Evolutionary conservation across 2,888 invertebrate genomes (phyloP).

Genomic region (Bombyx huttoni): DNA sequence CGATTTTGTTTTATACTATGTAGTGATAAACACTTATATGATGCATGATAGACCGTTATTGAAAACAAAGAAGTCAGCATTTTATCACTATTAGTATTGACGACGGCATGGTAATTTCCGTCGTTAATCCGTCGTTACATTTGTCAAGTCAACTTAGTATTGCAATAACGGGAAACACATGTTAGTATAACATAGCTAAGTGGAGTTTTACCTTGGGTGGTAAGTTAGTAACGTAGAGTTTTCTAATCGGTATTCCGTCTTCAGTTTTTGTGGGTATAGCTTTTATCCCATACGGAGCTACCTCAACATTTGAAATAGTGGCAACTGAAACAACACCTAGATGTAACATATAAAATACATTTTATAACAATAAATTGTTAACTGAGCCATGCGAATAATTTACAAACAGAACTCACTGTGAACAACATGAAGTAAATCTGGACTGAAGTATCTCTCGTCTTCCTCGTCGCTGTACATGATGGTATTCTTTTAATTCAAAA

Average conservation of each 20-base stretch:
- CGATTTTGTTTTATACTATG: too few species aligned
- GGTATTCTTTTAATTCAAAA: neutral
- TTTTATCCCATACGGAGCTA: conserved; percentile 29
- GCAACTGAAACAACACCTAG: conserved; percentile 31
- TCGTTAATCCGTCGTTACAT: too few species aligned
- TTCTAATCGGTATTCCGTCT: conserved; percentile 73
- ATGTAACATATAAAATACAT: neutral
- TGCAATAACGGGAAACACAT: neutral
- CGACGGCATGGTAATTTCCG: too few species aligned
- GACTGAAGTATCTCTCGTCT: conserved; percentile 39
- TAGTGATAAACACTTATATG: too few species aligned
- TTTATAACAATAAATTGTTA: neutral
- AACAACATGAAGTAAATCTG: conserved; percentile 44
- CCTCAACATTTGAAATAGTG: conserved; percentile 33
- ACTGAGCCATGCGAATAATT: neutral
- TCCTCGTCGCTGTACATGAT: conserved; percentile 51
- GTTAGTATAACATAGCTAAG: neutral
- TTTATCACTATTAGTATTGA: too few species aligned
- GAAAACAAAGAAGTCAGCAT: too few species aligned
- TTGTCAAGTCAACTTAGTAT: too few species aligned
- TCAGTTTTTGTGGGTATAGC: conserved; percentile 63
- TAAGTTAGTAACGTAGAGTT: conserved; percentile 71
- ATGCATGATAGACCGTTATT: too few species aligned
- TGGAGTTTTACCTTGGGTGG: conserved; percentile 54
- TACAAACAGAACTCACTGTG: conserved; percentile 48